Percentiles rank a stretch among this genome's conserved stretches.
These are phyloP conservation scores for Callinectes sapidus DNA, from an alignment of 2,888 invertebrate species.

Conservation along the genomic window DNA sequence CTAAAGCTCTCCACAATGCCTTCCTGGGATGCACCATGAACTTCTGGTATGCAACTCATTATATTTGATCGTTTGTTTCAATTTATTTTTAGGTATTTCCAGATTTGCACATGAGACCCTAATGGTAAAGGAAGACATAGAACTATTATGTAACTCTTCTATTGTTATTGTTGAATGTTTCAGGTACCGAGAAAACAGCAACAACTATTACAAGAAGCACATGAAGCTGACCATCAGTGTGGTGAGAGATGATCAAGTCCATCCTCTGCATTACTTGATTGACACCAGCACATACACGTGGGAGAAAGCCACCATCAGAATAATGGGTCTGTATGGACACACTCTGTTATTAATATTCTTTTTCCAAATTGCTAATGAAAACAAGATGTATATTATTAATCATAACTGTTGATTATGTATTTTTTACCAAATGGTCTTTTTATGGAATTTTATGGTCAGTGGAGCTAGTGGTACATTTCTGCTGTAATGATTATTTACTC, in stretches of 20 bases:
- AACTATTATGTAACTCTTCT: neutral
- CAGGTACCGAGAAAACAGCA: slow-evolving; percentile 59
- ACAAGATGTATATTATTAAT: neutral
- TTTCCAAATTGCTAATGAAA: neutral
- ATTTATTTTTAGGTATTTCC: neutral
- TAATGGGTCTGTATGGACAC: slow-evolving; percentile 53
- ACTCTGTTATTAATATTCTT: too few relatives aligned
- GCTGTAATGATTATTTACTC: neutral
- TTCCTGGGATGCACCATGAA: slow-evolving; percentile 60
- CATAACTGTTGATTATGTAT: neutral
- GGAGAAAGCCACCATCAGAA: slow-evolving; percentile 48
- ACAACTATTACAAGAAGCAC: neutral
- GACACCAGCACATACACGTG: slow-evolving; percentile 39
- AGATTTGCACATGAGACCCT: neutral
- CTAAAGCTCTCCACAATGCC: slow-evolving; percentile 50
- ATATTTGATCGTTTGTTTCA: neutral
- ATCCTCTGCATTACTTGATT: slow-evolving; percentile 50
- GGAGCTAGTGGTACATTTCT: neutral
- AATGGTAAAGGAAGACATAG: neutral
- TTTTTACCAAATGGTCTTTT: neutral
- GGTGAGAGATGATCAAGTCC: neutral
- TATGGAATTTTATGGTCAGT: neutral
- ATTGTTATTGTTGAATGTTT: slow-evolving; percentile 7
- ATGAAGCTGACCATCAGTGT: slow-evolving; percentile 48
- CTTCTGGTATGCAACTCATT: slow-evolving; percentile 53